Evolutionary conservation across 2,888 invertebrate species (phyloP).

Genomic region (Drosophila macrospina): DNA sequence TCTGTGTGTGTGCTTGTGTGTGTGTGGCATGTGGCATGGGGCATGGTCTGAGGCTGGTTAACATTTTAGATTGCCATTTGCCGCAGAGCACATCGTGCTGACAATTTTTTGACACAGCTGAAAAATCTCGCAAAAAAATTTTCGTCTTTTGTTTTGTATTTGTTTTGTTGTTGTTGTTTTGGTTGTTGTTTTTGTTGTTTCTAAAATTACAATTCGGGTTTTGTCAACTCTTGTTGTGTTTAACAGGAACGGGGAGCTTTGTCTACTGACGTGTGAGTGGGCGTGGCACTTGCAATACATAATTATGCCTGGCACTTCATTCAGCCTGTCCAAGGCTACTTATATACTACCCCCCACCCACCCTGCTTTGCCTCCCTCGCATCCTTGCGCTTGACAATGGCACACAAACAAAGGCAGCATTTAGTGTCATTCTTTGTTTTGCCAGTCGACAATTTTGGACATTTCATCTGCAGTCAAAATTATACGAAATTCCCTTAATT

Average conservation of each 20-base stretch:
- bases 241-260: conserved; percentile 5
- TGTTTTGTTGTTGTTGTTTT: conserved; percentile 16
- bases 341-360: conserved; percentile 16
- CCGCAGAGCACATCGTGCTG: conserved; percentile 64
- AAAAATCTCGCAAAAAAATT: conserved; percentile 70
- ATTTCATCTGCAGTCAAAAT: conserved; percentile 61
- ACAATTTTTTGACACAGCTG: conserved; percentile 81
- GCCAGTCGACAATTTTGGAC: conserved; percentile 61
- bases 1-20: conserved; percentile 13
- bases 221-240: conserved; percentile 60
- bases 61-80: conserved; percentile 66
- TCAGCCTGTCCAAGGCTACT: conserved; percentile 61
- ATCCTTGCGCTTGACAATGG: conserved; percentile 21
- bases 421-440: conserved; percentile 21
- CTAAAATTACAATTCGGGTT: conserved; percentile 68
- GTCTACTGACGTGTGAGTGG: conserved; percentile 37
- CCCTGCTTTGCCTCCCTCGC: background rate
- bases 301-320: conserved; percentile 74
- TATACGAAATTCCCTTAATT: conserved; percentile 20
- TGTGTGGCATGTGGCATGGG: conserved; percentile 13
- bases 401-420: conserved; percentile 42
- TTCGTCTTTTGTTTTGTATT: conserved; percentile 52
- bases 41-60: conserved; percentile 42
- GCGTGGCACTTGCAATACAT: conserved; percentile 67
- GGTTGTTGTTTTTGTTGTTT: conserved; percentile 39